Evolutionary conservation across 2,888 invertebrate genomes (phyloP).

Genomic region (Leucozona laternaria): DNA sequence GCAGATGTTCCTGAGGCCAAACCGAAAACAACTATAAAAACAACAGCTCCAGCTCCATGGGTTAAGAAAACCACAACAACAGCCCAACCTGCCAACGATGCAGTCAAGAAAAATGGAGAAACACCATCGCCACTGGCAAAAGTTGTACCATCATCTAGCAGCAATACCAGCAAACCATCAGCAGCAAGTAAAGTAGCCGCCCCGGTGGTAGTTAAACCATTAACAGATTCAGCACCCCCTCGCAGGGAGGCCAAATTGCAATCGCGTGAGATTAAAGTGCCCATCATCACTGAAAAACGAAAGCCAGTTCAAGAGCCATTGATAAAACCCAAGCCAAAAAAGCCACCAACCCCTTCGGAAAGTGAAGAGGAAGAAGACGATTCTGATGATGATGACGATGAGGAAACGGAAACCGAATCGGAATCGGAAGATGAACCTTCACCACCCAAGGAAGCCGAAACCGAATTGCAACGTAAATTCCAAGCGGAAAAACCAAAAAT

Average conservation of each 20-base stretch:
- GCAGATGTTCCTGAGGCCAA: slow-evolving; percentile 84
- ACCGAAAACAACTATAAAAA: slow-evolving; percentile 77
- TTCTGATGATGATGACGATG: slow-evolving; percentile 75
- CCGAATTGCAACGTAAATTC: slow-evolving; percentile 82
- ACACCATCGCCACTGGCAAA: slow-evolving; percentile 76
- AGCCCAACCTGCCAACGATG: slow-evolving; percentile 74
- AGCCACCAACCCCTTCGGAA: slow-evolving; percentile 81
- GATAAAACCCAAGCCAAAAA: slow-evolving; percentile 79
- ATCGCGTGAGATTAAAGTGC: slow-evolving; percentile 82
- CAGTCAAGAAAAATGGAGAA: slow-evolving; percentile 77
- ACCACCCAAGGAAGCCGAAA: slow-evolving; percentile 79
- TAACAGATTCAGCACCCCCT: slow-evolving; percentile 55
- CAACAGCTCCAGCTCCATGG: slow-evolving; percentile 86
- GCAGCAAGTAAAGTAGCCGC: slow-evolving; percentile 41
- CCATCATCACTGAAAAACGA: slow-evolving; percentile 79
- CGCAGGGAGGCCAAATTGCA: slow-evolving; percentile 77
- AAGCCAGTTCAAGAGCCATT: slow-evolving; percentile 77
- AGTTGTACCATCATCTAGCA: slow-evolving; percentile 38
- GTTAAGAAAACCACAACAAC: slow-evolving; percentile 79
- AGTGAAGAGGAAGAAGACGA: slow-evolving; percentile 78
- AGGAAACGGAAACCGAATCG: slow-evolving; percentile 76
- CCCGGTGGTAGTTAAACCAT: slow-evolving; percentile 45
- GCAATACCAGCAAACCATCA: slow-evolving; percentile 44
- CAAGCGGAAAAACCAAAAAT: slow-evolving; percentile 82
- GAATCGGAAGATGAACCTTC: slow-evolving; percentile 76